A percentile compares a stretch with the other conserved stretches of the same genome.
phyloP scores from a whole-genome alignment of 2,113 vertebrate genomes.

The Sakesphorus luctuosus region DNA sequence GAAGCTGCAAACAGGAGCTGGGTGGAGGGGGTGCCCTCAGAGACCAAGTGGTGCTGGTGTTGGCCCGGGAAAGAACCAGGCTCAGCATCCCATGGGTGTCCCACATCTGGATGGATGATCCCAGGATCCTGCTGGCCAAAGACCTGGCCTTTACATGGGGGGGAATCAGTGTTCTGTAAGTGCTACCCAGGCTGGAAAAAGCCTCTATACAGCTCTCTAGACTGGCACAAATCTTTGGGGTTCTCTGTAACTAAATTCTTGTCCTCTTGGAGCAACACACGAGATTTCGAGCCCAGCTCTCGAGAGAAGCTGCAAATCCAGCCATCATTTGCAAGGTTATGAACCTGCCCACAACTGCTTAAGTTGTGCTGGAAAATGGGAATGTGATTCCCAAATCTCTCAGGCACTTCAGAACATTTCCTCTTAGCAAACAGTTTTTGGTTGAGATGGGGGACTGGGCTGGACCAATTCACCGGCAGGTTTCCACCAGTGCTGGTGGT shows the following conservation, averaged over 20 bases:
- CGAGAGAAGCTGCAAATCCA: not conserved
- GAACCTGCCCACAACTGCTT: not conserved
- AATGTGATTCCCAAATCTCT: not conserved
- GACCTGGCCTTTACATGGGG: not conserved
- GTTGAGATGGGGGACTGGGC: not conserved
- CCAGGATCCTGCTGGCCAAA: not conserved
- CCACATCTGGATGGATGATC: not conserved
- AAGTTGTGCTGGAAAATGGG: not conserved
- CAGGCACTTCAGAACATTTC: not conserved
- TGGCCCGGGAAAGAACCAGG: not conserved
- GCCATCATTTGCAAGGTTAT: not conserved
- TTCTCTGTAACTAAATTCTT: not conserved
- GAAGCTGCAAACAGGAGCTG: not conserved
- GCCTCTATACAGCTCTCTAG: accelerated
- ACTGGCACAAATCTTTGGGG: not conserved
- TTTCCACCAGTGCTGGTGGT: not conserved
- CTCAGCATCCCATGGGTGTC: not conserved
- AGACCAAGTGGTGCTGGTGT: not conserved
- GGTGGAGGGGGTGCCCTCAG: not conserved
- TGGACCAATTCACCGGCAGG: not conserved
- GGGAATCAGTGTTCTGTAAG: not conserved
- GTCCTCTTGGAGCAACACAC: not conserved
- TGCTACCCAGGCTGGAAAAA: not conserved
- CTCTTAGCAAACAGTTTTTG: not conserved
- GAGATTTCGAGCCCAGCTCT: not conserved